Percentiles rank a stretch among this genome's conserved stretches.
These are phyloP conservation scores for Ascidia mentula DNA, from an alignment of 23 tunicate genomes.

Conservation along the genomic window DNA sequence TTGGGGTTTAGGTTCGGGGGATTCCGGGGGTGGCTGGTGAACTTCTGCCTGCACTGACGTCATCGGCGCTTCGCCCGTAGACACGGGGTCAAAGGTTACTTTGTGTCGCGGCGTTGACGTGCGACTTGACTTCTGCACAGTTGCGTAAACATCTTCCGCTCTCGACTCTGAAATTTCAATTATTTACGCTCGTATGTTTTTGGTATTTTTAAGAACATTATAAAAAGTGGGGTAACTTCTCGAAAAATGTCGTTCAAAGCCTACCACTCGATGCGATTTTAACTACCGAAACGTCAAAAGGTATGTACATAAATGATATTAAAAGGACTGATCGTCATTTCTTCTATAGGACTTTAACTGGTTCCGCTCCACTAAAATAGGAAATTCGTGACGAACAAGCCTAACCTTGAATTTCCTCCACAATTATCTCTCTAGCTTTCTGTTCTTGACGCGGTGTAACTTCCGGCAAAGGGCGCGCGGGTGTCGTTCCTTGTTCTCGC, in stretches of 20 bases:
- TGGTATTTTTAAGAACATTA: too few relatives aligned
- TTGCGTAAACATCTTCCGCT: background rate
- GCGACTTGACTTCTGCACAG: background rate
- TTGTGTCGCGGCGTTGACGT: background rate
- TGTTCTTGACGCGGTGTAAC: background rate
- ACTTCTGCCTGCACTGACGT: background rate
- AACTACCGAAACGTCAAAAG: too few relatives aligned
- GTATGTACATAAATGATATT: too few relatives aligned
- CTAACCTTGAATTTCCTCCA: background rate
- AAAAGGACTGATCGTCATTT: too few relatives aligned
- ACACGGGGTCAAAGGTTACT: background rate
- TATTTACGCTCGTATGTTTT: background rate
- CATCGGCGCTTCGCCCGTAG: background rate
- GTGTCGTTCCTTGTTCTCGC: background rate
- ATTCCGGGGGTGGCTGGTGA: slow-evolving; percentile 15
- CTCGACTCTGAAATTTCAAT: background rate
- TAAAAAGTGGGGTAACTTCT: too few relatives aligned
- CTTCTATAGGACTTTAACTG: too few relatives aligned
- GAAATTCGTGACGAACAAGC: too few relatives aligned
- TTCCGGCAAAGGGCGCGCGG: background rate
- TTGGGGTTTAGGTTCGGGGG: background rate
- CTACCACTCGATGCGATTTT: too few relatives aligned
- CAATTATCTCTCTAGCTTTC: background rate
- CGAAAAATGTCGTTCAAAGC: too few relatives aligned
- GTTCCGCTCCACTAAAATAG: too few relatives aligned